Conservation (phyloP, 2,797 vertebrate genomes). For the Rhyacichthys aspro region DNA sequence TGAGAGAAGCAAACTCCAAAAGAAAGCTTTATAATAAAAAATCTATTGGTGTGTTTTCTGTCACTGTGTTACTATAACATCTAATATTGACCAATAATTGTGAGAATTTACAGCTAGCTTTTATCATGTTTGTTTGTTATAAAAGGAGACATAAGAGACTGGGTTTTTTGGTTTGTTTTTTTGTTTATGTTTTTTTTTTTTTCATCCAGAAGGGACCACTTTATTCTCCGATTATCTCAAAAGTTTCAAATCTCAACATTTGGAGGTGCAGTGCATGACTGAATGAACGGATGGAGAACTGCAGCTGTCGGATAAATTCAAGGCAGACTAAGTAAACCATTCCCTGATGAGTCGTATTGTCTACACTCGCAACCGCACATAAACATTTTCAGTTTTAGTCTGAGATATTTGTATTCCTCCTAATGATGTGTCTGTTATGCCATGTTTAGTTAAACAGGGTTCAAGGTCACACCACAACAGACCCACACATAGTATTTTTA, state of each 20-base stretch:
- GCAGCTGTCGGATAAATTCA: constrained; percentile 11
- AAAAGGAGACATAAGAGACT: too few relatives aligned
- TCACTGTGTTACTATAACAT: background rate
- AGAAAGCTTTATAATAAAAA: too few relatives aligned
- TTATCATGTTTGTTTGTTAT: background rate
- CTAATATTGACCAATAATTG: background rate
- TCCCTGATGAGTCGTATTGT: background rate
- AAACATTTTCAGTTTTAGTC: background rate
- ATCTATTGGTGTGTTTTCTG: too few relatives aligned
- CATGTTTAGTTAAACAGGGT: background rate
- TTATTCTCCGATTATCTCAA: constrained; percentile 5
- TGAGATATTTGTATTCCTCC: background rate
- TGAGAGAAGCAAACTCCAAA: too few relatives aligned
- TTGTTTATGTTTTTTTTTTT: background rate
- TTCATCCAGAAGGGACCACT: constrained; percentile 2
- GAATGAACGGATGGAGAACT: constrained; percentile 7
- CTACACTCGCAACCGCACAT: constrained; percentile 4
- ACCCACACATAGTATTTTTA: background rate
- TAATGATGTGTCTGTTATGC: background rate
- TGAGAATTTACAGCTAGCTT: background rate
- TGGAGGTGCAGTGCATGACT: constrained; percentile 13
- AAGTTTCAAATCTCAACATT: constrained; percentile 10
- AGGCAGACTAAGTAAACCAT: constrained; percentile 6
- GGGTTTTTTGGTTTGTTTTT: too few relatives aligned
- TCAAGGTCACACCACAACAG: constrained; percentile 2